Evolutionary conservation across 2,113 vertebrate species (phyloP).

Genomic region (Phaetusa simplex): DNA sequence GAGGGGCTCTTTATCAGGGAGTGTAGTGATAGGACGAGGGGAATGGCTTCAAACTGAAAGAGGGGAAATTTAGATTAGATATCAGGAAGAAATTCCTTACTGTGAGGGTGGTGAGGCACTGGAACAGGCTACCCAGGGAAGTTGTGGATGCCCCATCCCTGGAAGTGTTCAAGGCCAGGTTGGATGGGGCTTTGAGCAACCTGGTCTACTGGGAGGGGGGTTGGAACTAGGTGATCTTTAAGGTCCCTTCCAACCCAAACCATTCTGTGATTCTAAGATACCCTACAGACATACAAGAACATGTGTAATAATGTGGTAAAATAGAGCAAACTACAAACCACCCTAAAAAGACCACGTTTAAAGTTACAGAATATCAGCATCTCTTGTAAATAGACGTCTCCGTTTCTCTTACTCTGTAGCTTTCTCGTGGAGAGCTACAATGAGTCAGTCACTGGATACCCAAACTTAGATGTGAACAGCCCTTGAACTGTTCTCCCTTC

Average conservation of each 20-base stretch:
- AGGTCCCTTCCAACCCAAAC: background rate
- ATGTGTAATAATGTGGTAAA: background rate
- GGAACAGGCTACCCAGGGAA: background rate
- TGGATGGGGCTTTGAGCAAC: background rate
- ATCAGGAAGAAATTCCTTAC: background rate
- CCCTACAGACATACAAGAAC: background rate
- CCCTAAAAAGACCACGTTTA: background rate
- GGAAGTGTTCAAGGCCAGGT: background rate
- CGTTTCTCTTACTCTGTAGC: background rate
- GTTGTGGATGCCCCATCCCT: background rate
- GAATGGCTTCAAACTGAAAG: background rate
- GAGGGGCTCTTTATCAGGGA: background rate
- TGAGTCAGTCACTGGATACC: fast-evolving
- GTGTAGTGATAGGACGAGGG: background rate
- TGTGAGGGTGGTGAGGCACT: background rate
- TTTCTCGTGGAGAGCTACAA: background rate
- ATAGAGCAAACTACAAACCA: background rate
- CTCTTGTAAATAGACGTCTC: background rate
- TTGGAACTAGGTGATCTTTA: background rate
- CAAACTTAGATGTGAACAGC: background rate
- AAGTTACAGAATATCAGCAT: background rate
- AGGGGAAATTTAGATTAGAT: background rate
- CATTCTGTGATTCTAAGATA: background rate
- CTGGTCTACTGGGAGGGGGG: background rate
- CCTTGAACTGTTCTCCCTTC: background rate